These are phyloP conservation scores for Leptopilina syphax DNA, from an alignment of 2,888 invertebrate species.

Conservation along the genomic window DNA sequence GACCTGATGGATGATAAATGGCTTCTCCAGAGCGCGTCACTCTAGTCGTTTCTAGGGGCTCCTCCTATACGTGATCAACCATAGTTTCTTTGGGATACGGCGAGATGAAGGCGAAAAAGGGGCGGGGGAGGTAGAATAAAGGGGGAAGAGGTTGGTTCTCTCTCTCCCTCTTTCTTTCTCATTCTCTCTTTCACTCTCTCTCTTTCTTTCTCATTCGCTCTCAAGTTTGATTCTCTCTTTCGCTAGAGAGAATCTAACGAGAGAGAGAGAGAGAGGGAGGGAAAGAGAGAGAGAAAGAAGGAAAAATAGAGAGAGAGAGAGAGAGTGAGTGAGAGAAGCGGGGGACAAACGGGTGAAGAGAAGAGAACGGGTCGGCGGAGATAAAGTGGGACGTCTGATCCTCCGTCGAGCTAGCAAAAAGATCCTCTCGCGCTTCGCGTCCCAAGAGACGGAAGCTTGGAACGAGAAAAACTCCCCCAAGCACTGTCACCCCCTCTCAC, in stretches of 20 bases:
- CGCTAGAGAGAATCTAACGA: background rate
- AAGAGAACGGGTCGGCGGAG: slow-evolving; percentile 78
- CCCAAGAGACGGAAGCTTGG: slow-evolving; percentile 73
- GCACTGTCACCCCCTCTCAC: slow-evolving; percentile 80
- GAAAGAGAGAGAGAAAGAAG: no score
- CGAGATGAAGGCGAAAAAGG: slow-evolving; percentile 40
- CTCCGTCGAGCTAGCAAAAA: slow-evolving; percentile 76
- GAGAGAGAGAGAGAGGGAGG: slow-evolving; percentile 31
- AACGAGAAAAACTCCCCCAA: slow-evolving; percentile 68
- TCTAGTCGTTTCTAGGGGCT: slow-evolving; percentile 77
- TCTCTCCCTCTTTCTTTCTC: no score
- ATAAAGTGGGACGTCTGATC: slow-evolving; percentile 77
- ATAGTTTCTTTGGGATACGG: slow-evolving; percentile 59
- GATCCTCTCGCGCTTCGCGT: slow-evolving; percentile 73
- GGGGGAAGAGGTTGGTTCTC: slow-evolving; percentile 9
- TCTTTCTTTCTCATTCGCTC: no score
- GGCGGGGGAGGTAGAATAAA: slow-evolving; percentile 43
- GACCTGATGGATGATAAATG: slow-evolving; percentile 75
- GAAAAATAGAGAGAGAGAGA: background rate
- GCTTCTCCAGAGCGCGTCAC: slow-evolving; percentile 77
- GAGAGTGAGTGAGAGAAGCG: slow-evolving; percentile 22
- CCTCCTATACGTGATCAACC: slow-evolving; percentile 75
- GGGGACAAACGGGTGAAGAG: slow-evolving; percentile 51
- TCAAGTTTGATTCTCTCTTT: no score
- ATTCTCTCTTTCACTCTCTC: no score